Conservation (phyloP, 2,113 vertebrate genomes). For the Petrocephalus microphthalmus region DNA sequence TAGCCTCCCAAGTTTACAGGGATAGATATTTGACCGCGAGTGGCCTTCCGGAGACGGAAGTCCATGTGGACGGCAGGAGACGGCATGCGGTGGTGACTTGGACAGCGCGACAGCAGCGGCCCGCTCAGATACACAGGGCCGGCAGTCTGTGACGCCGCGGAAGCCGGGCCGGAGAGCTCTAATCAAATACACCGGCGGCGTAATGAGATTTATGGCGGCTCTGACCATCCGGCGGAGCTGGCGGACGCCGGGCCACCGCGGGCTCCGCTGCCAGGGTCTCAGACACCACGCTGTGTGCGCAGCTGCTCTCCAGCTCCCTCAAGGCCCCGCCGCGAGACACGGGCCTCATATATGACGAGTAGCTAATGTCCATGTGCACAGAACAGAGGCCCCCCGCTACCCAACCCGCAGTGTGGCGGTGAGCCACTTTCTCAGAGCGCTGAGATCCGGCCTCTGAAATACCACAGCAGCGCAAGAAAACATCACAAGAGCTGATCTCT, state of each 20-base stretch:
- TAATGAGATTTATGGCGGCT: constrained; percentile 9
- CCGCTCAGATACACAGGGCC: background rate
- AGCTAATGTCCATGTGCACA: background rate
- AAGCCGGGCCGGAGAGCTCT: background rate
- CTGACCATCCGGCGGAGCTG: background rate
- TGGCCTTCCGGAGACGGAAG: background rate
- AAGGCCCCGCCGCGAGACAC: background rate
- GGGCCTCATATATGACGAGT: background rate
- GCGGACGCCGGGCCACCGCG: background rate
- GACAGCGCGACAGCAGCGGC: background rate
- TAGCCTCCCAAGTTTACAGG: background rate
- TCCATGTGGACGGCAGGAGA: background rate
- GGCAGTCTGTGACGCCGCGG: background rate
- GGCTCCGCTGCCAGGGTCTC: background rate
- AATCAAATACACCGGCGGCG: background rate
- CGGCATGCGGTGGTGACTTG: background rate
- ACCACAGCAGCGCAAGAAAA: background rate
- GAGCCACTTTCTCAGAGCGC: background rate
- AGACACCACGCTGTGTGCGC: background rate
- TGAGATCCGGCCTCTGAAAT: background rate
- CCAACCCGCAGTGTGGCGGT: background rate
- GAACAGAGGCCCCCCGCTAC: background rate
- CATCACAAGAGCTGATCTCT: background rate
- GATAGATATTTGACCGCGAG: background rate
- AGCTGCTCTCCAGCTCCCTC: background rate